Evolutionary conservation across 35 echinoderm and acorn worm genomes (phyloP).

Genomic region (Chiridota heheva): DNA sequence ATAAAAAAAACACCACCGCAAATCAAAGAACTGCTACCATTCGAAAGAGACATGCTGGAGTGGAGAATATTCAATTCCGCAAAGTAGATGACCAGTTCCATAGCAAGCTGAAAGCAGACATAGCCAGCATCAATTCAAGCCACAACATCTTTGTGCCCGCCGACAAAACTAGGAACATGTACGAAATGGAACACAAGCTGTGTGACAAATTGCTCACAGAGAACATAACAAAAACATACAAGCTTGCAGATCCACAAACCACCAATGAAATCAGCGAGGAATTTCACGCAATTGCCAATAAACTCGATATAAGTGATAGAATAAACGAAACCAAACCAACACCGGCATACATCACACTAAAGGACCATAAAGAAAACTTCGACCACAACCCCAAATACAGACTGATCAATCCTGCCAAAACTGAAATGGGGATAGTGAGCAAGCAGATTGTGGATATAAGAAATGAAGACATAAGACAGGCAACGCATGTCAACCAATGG

Average conservation of each 20-base stretch:
- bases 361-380: constrained; percentile 51
- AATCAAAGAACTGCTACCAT: not conserved
- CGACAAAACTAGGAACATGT: constrained; percentile 14
- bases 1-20: not conserved
- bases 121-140: not conserved
- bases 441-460: no score
- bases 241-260: not conserved
- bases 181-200: not conserved
- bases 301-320: constrained; percentile 12
- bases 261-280: not conserved
- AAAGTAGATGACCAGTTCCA: not conserved
- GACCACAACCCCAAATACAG: constrained; percentile 21
- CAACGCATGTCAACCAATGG: no score
- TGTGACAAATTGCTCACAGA: constrained; percentile 26
- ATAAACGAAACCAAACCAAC: not conserved
- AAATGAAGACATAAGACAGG: no score
- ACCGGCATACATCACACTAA: constrained; percentile 28
- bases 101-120: not conserved
- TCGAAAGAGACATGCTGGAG: not conserved
- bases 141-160: not conserved
- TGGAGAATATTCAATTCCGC: not conserved
- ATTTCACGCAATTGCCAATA: not conserved
- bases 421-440: constrained; percentile 31
- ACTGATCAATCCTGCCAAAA: constrained; percentile 37
- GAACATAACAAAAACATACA: constrained; percentile 16